Evolutionary conservation across 2,113 vertebrate genomes (phyloP), one percentile per base, ranked within the genome.

Genomic region (Triplophysa rosa): DNA sequence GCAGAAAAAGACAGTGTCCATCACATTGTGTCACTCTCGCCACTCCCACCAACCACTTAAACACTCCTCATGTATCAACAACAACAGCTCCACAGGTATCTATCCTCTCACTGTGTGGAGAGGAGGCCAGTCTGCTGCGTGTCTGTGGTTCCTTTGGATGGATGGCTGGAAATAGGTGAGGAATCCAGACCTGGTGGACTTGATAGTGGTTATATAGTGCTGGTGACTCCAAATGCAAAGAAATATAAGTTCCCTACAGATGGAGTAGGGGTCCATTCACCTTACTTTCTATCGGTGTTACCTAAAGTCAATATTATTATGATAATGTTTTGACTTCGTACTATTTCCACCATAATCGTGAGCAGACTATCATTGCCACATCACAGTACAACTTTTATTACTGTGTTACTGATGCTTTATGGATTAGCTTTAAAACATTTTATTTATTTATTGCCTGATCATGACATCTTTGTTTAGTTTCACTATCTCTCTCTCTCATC

Each of bases 251-350:
- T 65, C 68, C 56, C 61, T 63, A 37, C 69, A 42, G 52, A 70
- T 54, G 52, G 81, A 81, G 56, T 40, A 82, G 86, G 85, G 87
- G 80, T 85, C 82, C 77, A 88, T 80, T 87, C 88, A 83, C 86
- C 86, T 82, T 83, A 81, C 84, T 87, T 90, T 89, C 74, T 85
- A 75, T 87, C 68, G 80, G 81, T 89, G 84, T 90, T 87, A 82
- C 86, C 33, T 89, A 82, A 80, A 72, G 68, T 84, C 87, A 84
- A 84, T 84, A 62, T 78, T 66, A 80, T 78, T 83, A 67, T 80
- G 76, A 52, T 84, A 81, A 42, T 71, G 21, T 79, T 80, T 67
- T 79, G 80, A 69, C 58, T 67, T 47, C 62, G 68, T 59, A 71
- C 77, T 82, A 47, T 74, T 67, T 68, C 79, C 67, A 81, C 82